These are phyloP conservation scores for Augiades crinisus DNA, from an alignment of 2,888 invertebrate species.

Conservation along the genomic window DNA sequence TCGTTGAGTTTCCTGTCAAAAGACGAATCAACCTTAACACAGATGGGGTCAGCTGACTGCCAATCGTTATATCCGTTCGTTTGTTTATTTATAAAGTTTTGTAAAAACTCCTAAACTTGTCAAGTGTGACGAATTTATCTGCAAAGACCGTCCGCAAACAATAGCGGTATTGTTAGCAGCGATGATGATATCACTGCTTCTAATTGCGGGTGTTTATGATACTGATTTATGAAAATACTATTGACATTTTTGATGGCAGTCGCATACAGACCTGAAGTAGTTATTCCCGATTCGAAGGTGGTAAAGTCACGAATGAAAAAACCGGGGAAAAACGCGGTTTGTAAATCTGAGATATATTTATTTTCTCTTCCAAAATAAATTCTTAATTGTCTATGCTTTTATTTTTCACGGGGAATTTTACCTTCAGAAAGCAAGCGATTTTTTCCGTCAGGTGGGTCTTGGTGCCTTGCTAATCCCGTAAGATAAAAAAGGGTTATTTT, in stretches of 20 bases:
- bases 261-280: neutral
- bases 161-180: slow-evolving; percentile 17
- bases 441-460: too few relatives aligned
- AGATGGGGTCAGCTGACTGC: neutral
- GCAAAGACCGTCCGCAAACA: slow-evolving; percentile 1
- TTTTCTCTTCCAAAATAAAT: too few relatives aligned
- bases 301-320: neutral
- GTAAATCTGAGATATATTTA: too few relatives aligned
- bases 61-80: slow-evolving; percentile 13
- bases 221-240: slow-evolving; percentile 28
- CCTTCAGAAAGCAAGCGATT: too few relatives aligned
- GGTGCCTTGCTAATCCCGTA: neutral
- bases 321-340: neutral
- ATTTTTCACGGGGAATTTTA: too few relatives aligned
- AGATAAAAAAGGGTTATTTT: too few relatives aligned
- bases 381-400: too few relatives aligned
- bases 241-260: neutral
- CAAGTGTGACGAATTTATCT: slow-evolving; percentile 16
- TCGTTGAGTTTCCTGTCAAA: neutral
- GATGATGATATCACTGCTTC: slow-evolving; percentile 7
- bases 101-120: slow-evolving; percentile 2
- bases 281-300: neutral
- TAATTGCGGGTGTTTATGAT: neutral
- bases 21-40: slow-evolving; percentile 1
- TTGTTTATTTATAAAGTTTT: slow-evolving; percentile 12